These are phyloP conservation scores for Leptopilina syphax DNA, from an alignment of 2,888 invertebrate genomes.

Conservation along the genomic window DNA sequence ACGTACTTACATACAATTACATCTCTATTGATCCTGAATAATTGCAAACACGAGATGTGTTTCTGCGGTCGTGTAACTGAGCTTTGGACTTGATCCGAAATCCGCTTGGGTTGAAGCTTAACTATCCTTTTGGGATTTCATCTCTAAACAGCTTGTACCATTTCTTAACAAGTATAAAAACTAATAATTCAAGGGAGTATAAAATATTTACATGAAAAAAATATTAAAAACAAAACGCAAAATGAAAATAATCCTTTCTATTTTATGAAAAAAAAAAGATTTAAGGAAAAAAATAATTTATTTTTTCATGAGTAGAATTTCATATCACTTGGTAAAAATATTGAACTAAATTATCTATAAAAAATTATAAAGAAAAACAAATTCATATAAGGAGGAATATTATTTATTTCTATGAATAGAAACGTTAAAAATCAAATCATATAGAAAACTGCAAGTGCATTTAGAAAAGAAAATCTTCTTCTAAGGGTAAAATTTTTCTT, in stretches of 20 bases:
- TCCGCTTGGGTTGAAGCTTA: constrained; percentile 15
- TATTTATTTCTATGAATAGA: too few species aligned
- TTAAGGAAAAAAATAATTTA: too few species aligned
- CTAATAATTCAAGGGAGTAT: background rate
- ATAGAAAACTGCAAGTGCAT: too few species aligned
- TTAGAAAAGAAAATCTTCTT: too few species aligned
- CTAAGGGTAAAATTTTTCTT: too few species aligned
- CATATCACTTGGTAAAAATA: too few species aligned
- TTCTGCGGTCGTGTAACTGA: constrained; percentile 16
- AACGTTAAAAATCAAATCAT: too few species aligned
- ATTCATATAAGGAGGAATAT: too few species aligned
- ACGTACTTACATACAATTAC: constrained; percentile 24
- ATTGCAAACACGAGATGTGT: constrained; percentile 28
- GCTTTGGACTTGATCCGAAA: constrained; percentile 20
- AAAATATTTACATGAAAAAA: background rate
- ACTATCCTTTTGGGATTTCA: constrained; percentile 4
- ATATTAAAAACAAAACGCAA: background rate
- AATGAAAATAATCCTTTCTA: background rate
- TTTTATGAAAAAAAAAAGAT: too few species aligned
- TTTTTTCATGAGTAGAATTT: too few species aligned
- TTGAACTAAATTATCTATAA: too few species aligned
- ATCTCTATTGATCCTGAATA: constrained; percentile 39
- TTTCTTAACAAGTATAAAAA: background rate
- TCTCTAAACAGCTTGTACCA: constrained; percentile 4
- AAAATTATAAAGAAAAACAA: too few species aligned